Conservation (phyloP, 2,888 invertebrate species). For the Chelonus formosanus region DNA sequence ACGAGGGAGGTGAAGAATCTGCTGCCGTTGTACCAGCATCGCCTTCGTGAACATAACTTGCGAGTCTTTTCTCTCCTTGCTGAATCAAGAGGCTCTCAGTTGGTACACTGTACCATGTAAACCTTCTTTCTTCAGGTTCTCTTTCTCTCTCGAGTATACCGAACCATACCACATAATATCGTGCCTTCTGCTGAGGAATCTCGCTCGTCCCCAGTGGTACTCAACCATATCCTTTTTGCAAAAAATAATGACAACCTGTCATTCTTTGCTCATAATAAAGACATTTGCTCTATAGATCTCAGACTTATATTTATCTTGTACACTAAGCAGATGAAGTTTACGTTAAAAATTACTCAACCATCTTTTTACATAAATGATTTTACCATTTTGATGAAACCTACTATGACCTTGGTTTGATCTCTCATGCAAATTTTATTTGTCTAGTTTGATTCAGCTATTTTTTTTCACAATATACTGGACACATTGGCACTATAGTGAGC, state of each 20-base stretch:
- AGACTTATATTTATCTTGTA: no score
- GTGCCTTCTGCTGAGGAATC: slow-evolving; percentile 50
- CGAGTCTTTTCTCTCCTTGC: slow-evolving; percentile 15
- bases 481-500: slow-evolving; percentile 36
- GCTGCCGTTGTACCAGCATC: slow-evolving; percentile 16
- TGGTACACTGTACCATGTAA: slow-evolving; percentile 6
- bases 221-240: slow-evolving; percentile 39
- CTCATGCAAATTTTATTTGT: not conserved
- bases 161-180: slow-evolving; percentile 34
- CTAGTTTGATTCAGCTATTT: not conserved
- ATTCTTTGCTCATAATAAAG: slow-evolving; percentile 20
- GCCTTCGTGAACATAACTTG: slow-evolving; percentile 18
- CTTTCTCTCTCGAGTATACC: slow-evolving; percentile 28
- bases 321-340: no score
- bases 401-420: no score
- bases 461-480: slow-evolving; percentile 5
- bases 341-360: no score
- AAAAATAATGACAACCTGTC: slow-evolving; percentile 27
- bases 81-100: slow-evolving; percentile 16
- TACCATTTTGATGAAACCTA: no score
- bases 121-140: slow-evolving; percentile 19
- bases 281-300: slow-evolving; percentile 24
- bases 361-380: no score
- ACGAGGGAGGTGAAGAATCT: slow-evolving; percentile 16
- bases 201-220: slow-evolving; percentile 51